Evolutionary conservation across 2,888 invertebrate genomes (phyloP).

Genomic region (Sarcophaga variegata): DNA sequence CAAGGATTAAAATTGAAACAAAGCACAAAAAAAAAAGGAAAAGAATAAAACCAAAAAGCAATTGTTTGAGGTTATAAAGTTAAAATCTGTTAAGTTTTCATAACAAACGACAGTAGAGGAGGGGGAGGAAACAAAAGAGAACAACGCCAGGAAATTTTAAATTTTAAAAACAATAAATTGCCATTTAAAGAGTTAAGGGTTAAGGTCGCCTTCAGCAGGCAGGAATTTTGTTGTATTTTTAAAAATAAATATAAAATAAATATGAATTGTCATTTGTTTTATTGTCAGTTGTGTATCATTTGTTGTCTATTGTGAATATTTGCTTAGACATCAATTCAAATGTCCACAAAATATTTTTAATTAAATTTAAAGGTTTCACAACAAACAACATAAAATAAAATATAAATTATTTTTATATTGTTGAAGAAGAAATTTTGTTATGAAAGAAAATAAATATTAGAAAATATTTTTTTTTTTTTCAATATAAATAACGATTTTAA

Average conservation of each 20-base stretch:
- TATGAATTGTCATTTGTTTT: conserved; percentile 25
- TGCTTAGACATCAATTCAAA: conserved; percentile 24
- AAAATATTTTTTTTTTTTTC: conserved; percentile 36
- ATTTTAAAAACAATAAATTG: no score
- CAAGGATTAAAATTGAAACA: conserved; percentile 28
- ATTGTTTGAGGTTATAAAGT: conserved; percentile 34
- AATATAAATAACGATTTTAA: neutral
- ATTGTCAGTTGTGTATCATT: conserved; percentile 22
- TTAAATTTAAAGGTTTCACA: conserved; percentile 42
- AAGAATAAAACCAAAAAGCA: neutral
- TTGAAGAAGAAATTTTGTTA: neutral
- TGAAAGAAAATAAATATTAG: conserved; percentile 19
- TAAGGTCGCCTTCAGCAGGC: neutral
- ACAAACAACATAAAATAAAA: conserved; percentile 3
- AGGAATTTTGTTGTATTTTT: neutral
- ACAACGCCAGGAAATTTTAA: no score
- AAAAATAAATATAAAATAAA: neutral
- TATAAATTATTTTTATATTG: conserved; percentile 12
- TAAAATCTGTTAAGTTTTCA: conserved; percentile 34
- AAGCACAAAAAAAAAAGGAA: conserved; percentile 8
- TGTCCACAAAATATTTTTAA: conserved; percentile 30
- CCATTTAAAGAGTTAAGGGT: neutral
- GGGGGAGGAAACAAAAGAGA: no score
- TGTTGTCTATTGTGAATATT: conserved; percentile 26
- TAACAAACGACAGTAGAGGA: neutral